A percentile compares a stretch with the other conserved stretches of the same genome.
These are phyloP conservation scores for Dolichoris vasculosae DNA, from an alignment of 1,140 invertebrate genomes.

Conservation along the genomic window DNA sequence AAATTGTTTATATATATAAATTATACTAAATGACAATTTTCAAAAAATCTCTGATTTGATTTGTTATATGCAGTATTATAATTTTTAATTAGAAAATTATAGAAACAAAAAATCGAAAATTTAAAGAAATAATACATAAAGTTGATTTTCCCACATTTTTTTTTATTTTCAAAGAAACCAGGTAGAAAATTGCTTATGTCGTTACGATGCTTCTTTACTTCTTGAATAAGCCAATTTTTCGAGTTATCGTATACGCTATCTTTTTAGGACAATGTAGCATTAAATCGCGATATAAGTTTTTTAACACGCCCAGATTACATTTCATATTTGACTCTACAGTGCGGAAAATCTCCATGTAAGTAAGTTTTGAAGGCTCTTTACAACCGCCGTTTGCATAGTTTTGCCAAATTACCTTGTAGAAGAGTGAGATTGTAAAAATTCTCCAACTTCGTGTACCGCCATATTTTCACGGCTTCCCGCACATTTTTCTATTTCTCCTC, in stretches of 20 bases:
- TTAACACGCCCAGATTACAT: conserved; percentile 65
- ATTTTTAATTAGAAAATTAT: too few relatives aligned
- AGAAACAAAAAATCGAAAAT: too few relatives aligned
- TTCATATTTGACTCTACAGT: conserved; percentile 51
- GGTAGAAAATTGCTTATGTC: too few relatives aligned
- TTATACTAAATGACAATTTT: too few relatives aligned
- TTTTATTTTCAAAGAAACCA: too few relatives aligned
- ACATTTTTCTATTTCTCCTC: background rate
- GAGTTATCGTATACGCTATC: background rate
- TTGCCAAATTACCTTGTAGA: conserved; percentile 67
- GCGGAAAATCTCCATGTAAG: conserved; percentile 52
- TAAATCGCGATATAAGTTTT: conserved; percentile 64
- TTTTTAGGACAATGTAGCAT: conserved; percentile 55
- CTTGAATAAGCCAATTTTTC: background rate
- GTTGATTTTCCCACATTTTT: too few relatives aligned
- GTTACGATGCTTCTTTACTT: background rate
- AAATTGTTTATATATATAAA: too few relatives aligned
- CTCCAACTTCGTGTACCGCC: background rate
- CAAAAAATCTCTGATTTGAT: too few relatives aligned
- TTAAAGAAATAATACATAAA: too few relatives aligned
- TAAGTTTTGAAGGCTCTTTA: conserved; percentile 68
- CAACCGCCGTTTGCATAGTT: conserved; percentile 58
- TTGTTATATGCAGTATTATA: too few relatives aligned
- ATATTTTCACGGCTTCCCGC: background rate
- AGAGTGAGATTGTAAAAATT: conserved; percentile 53